Percentiles rank a stretch among this genome's conserved stretches.
Evolutionary conservation across 2,113 vertebrate genomes (phyloP).

Genomic region (cat (Felis catus)): DNA sequence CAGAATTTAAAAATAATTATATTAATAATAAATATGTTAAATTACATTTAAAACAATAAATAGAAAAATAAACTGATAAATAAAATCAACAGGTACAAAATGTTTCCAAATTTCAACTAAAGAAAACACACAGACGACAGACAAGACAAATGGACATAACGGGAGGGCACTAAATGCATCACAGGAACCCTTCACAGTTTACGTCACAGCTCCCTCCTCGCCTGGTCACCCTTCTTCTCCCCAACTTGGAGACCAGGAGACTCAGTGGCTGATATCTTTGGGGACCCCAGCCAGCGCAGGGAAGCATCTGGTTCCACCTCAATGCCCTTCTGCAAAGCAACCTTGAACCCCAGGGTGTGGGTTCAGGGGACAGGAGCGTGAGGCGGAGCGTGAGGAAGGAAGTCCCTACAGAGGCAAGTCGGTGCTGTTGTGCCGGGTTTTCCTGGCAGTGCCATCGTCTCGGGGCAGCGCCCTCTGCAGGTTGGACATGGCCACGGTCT

Average conservation of each 20-base stretch:
- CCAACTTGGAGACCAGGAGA: not conserved
- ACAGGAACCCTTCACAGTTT: constrained; percentile 54
- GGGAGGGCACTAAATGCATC: constrained; percentile 16
- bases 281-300: not conserved
- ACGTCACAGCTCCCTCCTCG: not conserved
- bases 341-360: not conserved
- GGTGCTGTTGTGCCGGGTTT: constrained; percentile 99
- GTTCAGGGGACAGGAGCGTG: not conserved
- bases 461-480: constrained; percentile 97
- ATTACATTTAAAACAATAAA: constrained; percentile 81
- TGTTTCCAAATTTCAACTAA: constrained; percentile 61
- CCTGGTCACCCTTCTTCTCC: not conserved
- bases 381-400: not conserved
- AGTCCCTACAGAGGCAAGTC: constrained; percentile 95
- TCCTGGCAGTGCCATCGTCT: constrained; percentile 97
- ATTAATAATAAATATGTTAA: constrained; percentile 84
- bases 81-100: constrained; percentile 82
- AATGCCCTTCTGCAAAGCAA: constrained; percentile 27
- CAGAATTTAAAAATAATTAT: constrained; percentile 83
- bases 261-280: not conserved
- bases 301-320: not conserved
- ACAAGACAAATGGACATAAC: constrained; percentile 40
- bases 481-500: constrained; percentile 98
- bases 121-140: constrained; percentile 60
- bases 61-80: constrained; percentile 76